Evolutionary conservation across 2,888 invertebrate species (phyloP).

Genomic region (Patella ulyssiponensis): DNA sequence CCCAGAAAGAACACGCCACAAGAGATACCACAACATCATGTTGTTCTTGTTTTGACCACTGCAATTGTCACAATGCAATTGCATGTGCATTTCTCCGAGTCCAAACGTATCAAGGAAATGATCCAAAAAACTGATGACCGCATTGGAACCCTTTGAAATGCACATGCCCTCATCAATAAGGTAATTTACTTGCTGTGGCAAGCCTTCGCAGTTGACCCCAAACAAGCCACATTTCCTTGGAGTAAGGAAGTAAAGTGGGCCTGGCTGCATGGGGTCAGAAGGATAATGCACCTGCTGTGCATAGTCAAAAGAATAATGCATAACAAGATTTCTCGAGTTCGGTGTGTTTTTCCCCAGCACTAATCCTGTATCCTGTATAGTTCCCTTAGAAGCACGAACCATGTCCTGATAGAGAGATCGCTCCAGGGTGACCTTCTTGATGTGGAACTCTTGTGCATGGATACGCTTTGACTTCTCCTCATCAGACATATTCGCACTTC

Average conservation of each 20-base stretch:
- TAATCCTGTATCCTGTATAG: too few species aligned
- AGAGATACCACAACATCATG: conserved; percentile 25
- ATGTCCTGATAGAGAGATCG: conserved; percentile 8
- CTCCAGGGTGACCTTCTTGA: conserved; percentile 15
- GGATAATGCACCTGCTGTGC: conserved; percentile 49
- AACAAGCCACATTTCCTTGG: conserved; percentile 48
- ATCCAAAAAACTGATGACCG: conserved; percentile 28
- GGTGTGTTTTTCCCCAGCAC: too few species aligned
- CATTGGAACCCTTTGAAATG: conserved; percentile 33
- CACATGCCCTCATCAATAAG: conserved; percentile 42
- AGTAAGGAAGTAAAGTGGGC: conserved; percentile 47
- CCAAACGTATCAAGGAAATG: conserved; percentile 32
- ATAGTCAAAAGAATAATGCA: conserved; percentile 46
- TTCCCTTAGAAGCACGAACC: not conserved
- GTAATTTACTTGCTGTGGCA: conserved; percentile 34
- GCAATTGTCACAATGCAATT: conserved; percentile 17
- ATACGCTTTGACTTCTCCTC: not conserved
- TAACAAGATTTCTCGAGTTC: not conserved
- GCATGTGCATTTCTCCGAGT: conserved; percentile 16
- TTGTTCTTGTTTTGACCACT: conserved; percentile 31
- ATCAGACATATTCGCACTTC: conserved; percentile 20
- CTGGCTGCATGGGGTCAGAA: conserved; percentile 45
- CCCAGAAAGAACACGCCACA: conserved; percentile 19
- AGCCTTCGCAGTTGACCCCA: conserved; percentile 41
- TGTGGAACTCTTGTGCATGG: conserved; percentile 9